Conservation (phyloP, 2,888 invertebrate species). For the Acrobasis suavella region DNA sequence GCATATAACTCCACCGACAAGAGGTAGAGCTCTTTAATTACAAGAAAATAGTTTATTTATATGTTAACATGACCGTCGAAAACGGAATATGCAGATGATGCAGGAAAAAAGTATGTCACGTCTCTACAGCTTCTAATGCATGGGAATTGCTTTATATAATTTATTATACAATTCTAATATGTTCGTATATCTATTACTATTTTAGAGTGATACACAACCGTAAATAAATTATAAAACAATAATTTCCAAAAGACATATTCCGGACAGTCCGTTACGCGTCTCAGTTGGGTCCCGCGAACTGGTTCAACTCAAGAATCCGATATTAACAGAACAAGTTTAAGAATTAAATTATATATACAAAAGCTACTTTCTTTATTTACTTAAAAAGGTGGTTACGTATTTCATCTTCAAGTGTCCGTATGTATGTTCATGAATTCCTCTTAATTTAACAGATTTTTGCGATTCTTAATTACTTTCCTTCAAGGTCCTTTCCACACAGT, state of each 20-base stretch:
- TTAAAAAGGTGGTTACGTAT: too few relatives aligned
- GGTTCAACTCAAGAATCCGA: slow-evolving; percentile 36
- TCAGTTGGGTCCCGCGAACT: slow-evolving; percentile 37
- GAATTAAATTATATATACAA: slow-evolving; percentile 16
- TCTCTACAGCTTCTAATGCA: neutral
- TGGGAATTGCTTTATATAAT: neutral
- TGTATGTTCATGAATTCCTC: too few relatives aligned
- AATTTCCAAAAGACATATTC: slow-evolving; percentile 37
- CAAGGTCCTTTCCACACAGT: too few relatives aligned
- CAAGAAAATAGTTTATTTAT: too few relatives aligned
- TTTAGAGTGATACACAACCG: neutral
- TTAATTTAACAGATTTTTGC: too few relatives aligned
- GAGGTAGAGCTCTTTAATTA: too few relatives aligned
- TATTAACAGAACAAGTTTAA: slow-evolving; percentile 26
- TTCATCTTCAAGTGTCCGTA: too few relatives aligned
- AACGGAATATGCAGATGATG: neutral
- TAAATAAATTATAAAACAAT: slow-evolving; percentile 25
- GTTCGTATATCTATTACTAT: neutral
- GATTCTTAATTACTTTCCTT: too few relatives aligned
- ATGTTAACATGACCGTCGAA: neutral
- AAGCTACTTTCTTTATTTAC: too few relatives aligned
- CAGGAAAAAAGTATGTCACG: neutral
- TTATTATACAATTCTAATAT: neutral
- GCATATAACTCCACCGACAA: too few relatives aligned
- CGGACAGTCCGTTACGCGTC: slow-evolving; percentile 47